A percentile compares a stretch with the other conserved stretches of the same genome.
Evolutionary conservation across 2,113 vertebrate genomes (phyloP).

Genomic region (Isurus oxyrinchus): DNA sequence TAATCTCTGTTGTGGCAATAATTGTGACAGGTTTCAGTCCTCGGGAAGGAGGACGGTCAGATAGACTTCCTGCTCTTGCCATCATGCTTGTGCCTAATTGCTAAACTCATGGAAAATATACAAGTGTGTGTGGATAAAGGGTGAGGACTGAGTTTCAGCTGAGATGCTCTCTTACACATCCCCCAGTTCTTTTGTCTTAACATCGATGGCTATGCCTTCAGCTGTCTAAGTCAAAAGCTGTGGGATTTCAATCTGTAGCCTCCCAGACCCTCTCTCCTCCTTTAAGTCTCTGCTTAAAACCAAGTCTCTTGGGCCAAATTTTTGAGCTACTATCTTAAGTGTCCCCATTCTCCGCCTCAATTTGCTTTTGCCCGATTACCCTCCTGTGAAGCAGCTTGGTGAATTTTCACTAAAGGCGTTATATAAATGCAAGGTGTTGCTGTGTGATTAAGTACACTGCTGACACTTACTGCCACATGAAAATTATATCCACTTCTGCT

Average conservation of each 20-base stretch:
- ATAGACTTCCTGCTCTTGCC: no score
- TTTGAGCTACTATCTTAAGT: background rate
- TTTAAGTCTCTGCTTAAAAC: background rate
- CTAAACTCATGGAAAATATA: background rate
- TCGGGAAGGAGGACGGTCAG: background rate
- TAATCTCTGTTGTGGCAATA: background rate
- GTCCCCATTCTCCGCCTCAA: background rate
- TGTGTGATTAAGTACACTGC: no score
- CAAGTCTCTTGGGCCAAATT: background rate
- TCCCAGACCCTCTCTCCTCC: background rate
- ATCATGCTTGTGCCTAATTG: no score
- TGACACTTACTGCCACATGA: background rate
- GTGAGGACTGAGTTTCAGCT: background rate
- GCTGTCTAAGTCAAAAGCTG: background rate
- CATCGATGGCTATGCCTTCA: no score
- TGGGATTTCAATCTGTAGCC: background rate
- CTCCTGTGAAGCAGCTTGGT: background rate
- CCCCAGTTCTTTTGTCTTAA: background rate
- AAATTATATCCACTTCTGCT: background rate
- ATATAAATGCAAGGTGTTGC: background rate
- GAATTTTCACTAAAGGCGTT: background rate
- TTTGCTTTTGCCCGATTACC: background rate
- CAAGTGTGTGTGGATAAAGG: background rate
- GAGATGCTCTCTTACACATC: no score
- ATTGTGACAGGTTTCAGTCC: background rate